Base-by-base conservation (phyloP, 2,888 invertebrate species). In the Megamerina dolium region DNA sequence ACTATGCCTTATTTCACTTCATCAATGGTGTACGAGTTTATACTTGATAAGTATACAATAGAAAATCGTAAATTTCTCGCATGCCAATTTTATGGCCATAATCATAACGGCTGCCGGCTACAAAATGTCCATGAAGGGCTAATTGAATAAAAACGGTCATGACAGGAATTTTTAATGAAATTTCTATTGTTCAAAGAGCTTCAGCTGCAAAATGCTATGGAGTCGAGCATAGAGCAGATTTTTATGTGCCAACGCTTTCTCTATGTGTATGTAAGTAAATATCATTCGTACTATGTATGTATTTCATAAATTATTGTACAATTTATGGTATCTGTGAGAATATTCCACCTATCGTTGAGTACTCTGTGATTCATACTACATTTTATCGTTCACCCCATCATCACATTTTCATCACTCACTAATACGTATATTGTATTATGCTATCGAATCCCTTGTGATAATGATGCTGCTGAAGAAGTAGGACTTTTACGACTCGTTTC, bases 401-500 rank as follows among this genome's bases (percentile, higher is more conserved):
- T n/a, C n/a, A n/a, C n/a, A n/a, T n/a, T n/a, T n/a, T n/a, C n/a
- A n/a, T n/a, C n/a, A n/a, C n/a, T n/a, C n/a, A n/a, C n/a, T n/a
- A n/a, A n/a, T n/a, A n/a, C n/a, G n/a, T n/a, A n/a, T n/a, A n/a
- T n/a, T n/a, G n/a, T n/a, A n/a, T n/a, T n/a, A n/a, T n/a, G n/a
- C n/a, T n/a, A n/a, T n/a, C n/a, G n/a, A n/a, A n/a, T n/a, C 34
- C 29, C 43, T 13, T 16, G 39, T 23, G 16, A 6, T 17, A 32
- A 29, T 32, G 32, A 14, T 27, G 31, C 10, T 35, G 30, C 31
- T 30, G 29, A 10, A 5, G 13, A 17, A 33, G 16, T 64, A 59
- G 64, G 56, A 63, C 56, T 65, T 62, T 65, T 64, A 65, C 63
- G 66, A 65, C 61, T 65, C 64, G 66, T 64, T 63, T 64, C 65